Base-by-base conservation (phyloP, 1,140 invertebrate species). In the Tribolium madens region DNA sequence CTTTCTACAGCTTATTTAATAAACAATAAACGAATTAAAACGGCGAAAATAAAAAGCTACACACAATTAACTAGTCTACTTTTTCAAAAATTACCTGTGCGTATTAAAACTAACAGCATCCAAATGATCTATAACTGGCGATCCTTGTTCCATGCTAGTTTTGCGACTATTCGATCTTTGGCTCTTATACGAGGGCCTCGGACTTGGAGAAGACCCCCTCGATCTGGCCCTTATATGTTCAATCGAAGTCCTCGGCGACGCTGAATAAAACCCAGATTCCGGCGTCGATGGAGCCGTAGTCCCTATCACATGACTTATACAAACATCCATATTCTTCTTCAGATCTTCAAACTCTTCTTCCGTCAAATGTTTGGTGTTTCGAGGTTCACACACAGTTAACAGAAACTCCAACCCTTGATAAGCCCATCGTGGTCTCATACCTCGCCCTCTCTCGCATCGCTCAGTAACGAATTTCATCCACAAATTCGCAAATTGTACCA, bases 381-480 rank as follows among this genome's bases (percentile, higher is more conserved):
- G 89, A 0, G 95, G 94, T 81, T 96, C 93, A 81, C 94, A 95
- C 0, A 94, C 93, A 21, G 91, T 87, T 79, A 94, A 92, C 1
- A 97, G 86, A 85, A 96, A 97, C 79, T 97, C 95, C 13, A 97
- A 83, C 1, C 96, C 96, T 83, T 95, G 92, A 83, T 91, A 92
- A 4, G 94, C 94, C 94, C 94, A 97, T 83, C 94, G 87, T 0
- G 96, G 95, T 76, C 94, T 88, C 76, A 94, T 87, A 1, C 96
- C 95, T 52, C 94, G 87, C 0, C 96, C 96, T 48, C 92, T 87
- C 84, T 97, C 95, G 84, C 95, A 97, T 21, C 93, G 89, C 77
- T 92, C 90, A 76, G 90, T 90, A 0, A 95, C 94, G 86, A 97
- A 97, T 42, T 89, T 88, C 93, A 97, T 97, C 96, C 96, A 97